Percentiles rank a stretch among this genome's conserved stretches.
Evolutionary conservation across 1,140 invertebrate genomes (phyloP).

Genomic region (Aphelinus atriplicis): DNA sequence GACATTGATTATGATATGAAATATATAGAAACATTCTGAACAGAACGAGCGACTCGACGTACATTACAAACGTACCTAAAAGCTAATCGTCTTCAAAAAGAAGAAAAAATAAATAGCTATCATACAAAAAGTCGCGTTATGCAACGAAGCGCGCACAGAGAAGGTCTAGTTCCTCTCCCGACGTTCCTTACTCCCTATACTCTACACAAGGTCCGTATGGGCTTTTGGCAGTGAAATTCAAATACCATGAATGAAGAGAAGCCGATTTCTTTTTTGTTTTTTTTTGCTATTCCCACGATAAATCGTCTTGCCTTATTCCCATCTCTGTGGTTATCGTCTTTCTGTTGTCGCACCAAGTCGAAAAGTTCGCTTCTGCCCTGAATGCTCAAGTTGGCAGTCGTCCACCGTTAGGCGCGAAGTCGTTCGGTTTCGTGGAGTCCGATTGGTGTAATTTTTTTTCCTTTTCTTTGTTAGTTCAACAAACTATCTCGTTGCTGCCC

Average conservation of each 20-base stretch:
- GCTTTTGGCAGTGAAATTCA: slow-evolving; percentile 66
- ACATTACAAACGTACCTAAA: slow-evolving; percentile 24
- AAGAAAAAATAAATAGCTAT: slow-evolving; percentile 41
- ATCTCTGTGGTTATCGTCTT: slow-evolving; percentile 1
- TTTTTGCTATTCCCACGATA: not conserved
- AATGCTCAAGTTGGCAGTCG: slow-evolving; percentile 35
- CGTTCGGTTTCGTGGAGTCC: not conserved
- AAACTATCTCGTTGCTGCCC: slow-evolving; percentile 4
- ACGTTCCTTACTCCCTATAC: not conserved
- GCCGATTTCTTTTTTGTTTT: slow-evolving; percentile 1
- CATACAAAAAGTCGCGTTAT: slow-evolving; percentile 29
- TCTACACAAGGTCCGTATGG: slow-evolving; percentile 49
- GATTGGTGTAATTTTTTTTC: not conserved
- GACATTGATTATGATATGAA: no score
- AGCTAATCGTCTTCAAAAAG: slow-evolving; percentile 17
- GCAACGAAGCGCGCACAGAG: slow-evolving; percentile 11
- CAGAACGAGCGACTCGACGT: slow-evolving; percentile 21
- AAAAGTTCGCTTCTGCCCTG: not conserved
- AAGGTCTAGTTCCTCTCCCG: not conserved
- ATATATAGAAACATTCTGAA: slow-evolving; percentile 1
- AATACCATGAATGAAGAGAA: slow-evolving; percentile 63
- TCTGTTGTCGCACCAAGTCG: not conserved
- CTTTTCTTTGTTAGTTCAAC: not conserved
- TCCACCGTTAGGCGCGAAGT: not conserved
- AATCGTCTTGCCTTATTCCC: not conserved